Evolutionary conservation across 2,888 invertebrate genomes (phyloP), one percentile per base, ranked within the genome.

Genomic region (Diplazon laetatorius): DNA sequence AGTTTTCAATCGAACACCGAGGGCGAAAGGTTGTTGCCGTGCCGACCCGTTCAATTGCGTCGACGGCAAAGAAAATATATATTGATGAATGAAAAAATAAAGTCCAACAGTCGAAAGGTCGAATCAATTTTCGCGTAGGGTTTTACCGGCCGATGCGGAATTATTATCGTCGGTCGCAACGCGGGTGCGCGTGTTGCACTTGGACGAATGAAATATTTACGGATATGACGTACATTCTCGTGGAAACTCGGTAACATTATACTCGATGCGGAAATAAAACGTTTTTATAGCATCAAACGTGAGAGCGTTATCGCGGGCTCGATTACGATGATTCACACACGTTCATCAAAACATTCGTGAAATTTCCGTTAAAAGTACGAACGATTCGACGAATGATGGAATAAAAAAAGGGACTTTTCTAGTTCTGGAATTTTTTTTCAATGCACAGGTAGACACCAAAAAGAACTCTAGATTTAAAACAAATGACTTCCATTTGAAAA

Each of bases 81-180:
- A n/a, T n/a, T 3, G 16, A 66, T 39, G 16, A 39, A 20, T 50
- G 52, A 52, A 30, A 44, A 55, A 69, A 30, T 57, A 69, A 25
- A 25, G n/a, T n/a, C 14, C 14, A n/a, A 55, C 22, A 57, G 46
- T 57, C 50, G 25, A 71, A 62, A 71, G 71, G 55, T 65, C 46
- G 63, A n/a, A 16, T 22, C 30, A 55, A 55, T 37, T n/a, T 65
- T 44, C n/a, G 5, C 14, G 18, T 50, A 14, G n/a, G n/a, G n/a
- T n/a, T n/a, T n/a, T n/a, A n/a, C n/a, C n/a, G n/a, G n/a, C n/a
- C n/a, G n/a, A n/a, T n/a, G n/a, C n/a, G n/a, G n/a, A n/a, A n/a
- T n/a, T n/a, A n/a, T n/a, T n/a, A n/a, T n/a, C n/a, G n/a, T n/a
- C n/a, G n/a, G n/a, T n/a, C n/a, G n/a, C n/a, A n/a, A n/a, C n/a